A percentile compares a stretch with the other conserved stretches of the same genome.
These are phyloP conservation scores for Chymomyza amoena DNA, from an alignment of 2,888 invertebrate genomes.

Conservation along the genomic window DNA sequence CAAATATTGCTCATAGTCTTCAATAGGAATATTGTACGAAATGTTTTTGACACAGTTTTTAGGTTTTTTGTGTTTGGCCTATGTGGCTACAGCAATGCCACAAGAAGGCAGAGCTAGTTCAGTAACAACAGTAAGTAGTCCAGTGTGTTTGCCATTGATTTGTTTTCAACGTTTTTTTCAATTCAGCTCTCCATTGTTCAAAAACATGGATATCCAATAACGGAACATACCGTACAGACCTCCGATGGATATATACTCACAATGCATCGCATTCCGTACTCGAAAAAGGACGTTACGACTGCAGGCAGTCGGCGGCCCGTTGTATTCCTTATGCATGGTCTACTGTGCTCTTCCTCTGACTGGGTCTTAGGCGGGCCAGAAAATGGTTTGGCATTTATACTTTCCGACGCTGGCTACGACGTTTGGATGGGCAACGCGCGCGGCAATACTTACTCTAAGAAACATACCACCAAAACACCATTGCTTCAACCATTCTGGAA, in stretches of 20 bases:
- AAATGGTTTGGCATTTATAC: conserved; percentile 59
- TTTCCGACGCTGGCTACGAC: conserved; percentile 70
- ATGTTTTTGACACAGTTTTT: neutral
- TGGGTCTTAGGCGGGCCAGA: conserved; percentile 64
- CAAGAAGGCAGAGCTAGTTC: conserved; percentile 43
- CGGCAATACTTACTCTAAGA: conserved; percentile 69
- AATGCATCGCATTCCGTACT: conserved; percentile 72
- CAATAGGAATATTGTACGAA: conserved; percentile 14
- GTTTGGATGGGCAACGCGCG: conserved; percentile 74
- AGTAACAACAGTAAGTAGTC: conserved; percentile 57
- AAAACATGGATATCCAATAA: conserved; percentile 74
- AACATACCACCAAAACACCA: conserved; percentile 52
- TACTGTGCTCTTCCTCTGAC: conserved; percentile 72
- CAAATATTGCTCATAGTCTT: neutral
- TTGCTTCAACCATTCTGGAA: conserved; percentile 62
- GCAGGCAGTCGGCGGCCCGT: conserved; percentile 46
- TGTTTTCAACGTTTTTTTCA: neutral
- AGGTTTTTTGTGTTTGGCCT: neutral
- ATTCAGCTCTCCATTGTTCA: conserved; percentile 32
- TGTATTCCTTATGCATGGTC: conserved; percentile 68
- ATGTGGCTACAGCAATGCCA: conserved; percentile 39
- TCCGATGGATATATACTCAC: conserved; percentile 71
- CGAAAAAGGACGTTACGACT: conserved; percentile 41
- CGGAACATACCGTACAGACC: conserved; percentile 81
- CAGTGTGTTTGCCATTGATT: neutral